These are phyloP conservation scores for Sparus aurata DNA, from an alignment of 2,797 vertebrate species.

Conservation along the genomic window DNA sequence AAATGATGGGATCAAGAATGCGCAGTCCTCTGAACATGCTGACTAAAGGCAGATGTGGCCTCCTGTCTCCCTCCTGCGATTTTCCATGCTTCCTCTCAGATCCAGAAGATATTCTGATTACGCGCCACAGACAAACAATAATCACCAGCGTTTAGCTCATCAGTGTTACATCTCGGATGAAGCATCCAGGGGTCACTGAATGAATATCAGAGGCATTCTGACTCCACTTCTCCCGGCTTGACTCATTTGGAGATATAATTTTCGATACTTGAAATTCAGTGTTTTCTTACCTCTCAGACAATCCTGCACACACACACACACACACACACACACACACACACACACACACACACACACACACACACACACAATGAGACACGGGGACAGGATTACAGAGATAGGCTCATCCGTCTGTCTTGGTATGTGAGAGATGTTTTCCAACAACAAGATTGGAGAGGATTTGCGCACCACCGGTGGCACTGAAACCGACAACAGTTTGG, in stretches of 20 bases:
- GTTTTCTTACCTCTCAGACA: constrained; percentile 24
- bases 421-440: constrained; percentile 75
- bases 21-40: constrained; percentile 40
- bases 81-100: not conserved
- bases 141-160: constrained; percentile 16
- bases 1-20: not conserved
- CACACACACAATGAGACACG: not conserved
- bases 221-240: not conserved
- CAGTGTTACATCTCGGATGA: constrained; percentile 9
- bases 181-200: constrained; percentile 10
- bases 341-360: constrained; percentile 13
- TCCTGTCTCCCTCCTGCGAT: not conserved
- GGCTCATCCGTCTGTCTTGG: constrained; percentile 66
- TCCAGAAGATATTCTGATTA: constrained; percentile 19
- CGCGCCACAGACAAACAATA: constrained; percentile 15
- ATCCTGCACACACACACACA: constrained; percentile 11
- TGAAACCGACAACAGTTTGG: constrained; percentile 57
- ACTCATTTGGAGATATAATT: constrained; percentile 1
- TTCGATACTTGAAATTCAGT: constrained; percentile 17
- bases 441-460: constrained; percentile 76
- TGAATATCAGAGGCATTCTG: not conserved
- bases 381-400: constrained; percentile 66
- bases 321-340: not conserved
- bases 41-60: constrained; percentile 39
- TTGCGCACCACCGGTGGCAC: constrained; percentile 59